Evolutionary conservation across 2,888 invertebrate genomes (phyloP).

Genomic region (Neria commutata): DNA sequence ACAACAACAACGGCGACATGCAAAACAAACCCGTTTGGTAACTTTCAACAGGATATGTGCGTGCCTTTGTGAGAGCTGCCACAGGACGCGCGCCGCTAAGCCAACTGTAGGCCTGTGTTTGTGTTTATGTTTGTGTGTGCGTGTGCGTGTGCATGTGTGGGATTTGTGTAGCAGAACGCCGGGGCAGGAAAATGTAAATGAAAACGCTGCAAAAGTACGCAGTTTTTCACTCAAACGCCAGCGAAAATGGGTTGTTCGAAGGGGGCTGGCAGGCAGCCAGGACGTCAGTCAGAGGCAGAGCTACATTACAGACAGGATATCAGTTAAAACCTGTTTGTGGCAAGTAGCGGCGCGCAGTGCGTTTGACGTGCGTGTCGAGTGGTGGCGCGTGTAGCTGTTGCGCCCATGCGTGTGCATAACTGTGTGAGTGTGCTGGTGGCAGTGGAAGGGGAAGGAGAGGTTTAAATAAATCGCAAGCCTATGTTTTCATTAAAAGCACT

Average conservation of each 20-base stretch:
- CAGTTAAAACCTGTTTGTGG: slow-evolving; percentile 36
- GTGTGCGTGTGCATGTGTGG: slow-evolving; percentile 6
- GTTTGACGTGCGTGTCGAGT: slow-evolving; percentile 8
- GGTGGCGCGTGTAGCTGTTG: too few species aligned
- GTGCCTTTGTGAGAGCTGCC: not conserved
- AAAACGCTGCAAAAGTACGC: slow-evolving; percentile 28
- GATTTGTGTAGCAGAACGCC: not conserved
- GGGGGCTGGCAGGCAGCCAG: not conserved
- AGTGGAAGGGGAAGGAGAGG: not conserved
- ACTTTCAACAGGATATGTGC: slow-evolving; percentile 33
- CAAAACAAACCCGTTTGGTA: slow-evolving; percentile 50
- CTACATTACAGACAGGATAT: slow-evolving; percentile 31
- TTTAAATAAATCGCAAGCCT: not conserved
- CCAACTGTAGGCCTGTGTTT: not conserved
- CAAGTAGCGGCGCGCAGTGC: slow-evolving; percentile 18
- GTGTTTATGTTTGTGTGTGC: slow-evolving; percentile 4
- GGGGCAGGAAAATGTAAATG: slow-evolving; percentile 32
- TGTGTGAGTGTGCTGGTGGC: not conserved
- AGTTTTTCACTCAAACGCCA: slow-evolving; percentile 23
- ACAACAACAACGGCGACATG: slow-evolving; percentile 24
- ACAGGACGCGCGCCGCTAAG: not conserved
- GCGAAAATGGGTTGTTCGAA: slow-evolving; percentile 5
- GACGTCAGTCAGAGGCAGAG: slow-evolving; percentile 18
- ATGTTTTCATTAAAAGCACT: slow-evolving; percentile 19
- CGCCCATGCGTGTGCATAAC: not conserved